A percentile compares a stretch with the other conserved stretches of the same genome.
Evolutionary conservation across 2,797 vertebrate genomes (phyloP).

Genomic region (Molossus molossus): DNA sequence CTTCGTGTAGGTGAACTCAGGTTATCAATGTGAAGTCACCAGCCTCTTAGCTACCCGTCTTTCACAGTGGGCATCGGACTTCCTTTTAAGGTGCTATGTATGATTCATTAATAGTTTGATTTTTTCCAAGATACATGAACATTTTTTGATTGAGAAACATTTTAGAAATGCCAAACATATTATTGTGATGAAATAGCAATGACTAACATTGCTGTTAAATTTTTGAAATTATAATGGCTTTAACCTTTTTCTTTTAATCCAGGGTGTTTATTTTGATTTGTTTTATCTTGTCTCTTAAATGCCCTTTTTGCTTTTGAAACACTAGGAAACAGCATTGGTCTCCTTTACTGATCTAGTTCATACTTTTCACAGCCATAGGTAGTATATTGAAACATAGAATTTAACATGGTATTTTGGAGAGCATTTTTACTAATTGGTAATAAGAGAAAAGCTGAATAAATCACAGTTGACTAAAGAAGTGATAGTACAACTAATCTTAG

Average conservation of each 20-base stretch:
- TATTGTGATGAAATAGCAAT: conserved; percentile 71
- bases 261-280: conserved; percentile 59
- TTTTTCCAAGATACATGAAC: conserved; percentile 35
- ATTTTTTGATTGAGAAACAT: conserved; percentile 79
- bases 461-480: conserved; percentile 14
- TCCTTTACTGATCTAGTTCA: neutral
- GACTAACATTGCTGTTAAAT: conserved; percentile 74
- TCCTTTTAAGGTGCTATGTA: conserved; percentile 60
- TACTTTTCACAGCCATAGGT: neutral
- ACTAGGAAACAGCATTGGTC: neutral
- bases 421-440: conserved; percentile 42
- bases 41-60: neutral
- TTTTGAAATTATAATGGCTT: conserved; percentile 57
- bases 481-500: neutral
- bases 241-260: conserved; percentile 61
- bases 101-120: conserved; percentile 54
- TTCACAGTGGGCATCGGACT: neutral
- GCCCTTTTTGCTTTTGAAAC: conserved; percentile 53
- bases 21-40: no score
- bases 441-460: conserved; percentile 65
- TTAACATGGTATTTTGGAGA: conserved; percentile 56
- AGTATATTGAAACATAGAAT: conserved; percentile 58
- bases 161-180: conserved; percentile 74
- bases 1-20: neutral
- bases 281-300: conserved; percentile 65